Conservation (phyloP, 1,140 invertebrate species). For the Drosophila athabasca region DNA sequence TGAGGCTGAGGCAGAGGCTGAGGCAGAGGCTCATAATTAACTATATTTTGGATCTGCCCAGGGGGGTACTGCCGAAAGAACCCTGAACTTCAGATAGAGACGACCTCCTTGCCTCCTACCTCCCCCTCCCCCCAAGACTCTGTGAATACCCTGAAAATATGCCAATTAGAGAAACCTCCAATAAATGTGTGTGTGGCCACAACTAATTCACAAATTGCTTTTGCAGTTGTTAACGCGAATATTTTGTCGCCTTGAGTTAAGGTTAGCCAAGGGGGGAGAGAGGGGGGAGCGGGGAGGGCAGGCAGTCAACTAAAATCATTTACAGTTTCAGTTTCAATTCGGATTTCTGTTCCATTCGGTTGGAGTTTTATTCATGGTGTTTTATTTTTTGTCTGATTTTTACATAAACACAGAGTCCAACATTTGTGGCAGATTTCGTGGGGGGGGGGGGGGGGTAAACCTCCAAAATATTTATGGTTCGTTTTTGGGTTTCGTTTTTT, state of each 20-base stretch:
- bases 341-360: conserved; percentile 34
- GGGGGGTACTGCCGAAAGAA: not conserved
- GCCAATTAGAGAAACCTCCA: conserved; percentile 27
- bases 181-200: conserved; percentile 35
- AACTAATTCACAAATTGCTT: conserved; percentile 63
- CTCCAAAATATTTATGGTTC: conserved; percentile 75
- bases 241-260: conserved; percentile 66
- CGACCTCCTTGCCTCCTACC: not conserved
- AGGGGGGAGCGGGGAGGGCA: too few relatives aligned
- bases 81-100: conserved; percentile 26
- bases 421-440: conserved; percentile 59
- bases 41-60: conserved; percentile 20
- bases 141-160: not conserved
- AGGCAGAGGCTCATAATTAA: too few relatives aligned
- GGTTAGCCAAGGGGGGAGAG: conserved; percentile 32
- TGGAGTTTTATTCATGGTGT: conserved; percentile 28
- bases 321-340: conserved; percentile 25
- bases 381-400: conserved; percentile 27
- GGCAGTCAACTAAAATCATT: conserved; percentile 47
- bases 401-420: conserved; percentile 60
- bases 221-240: conserved; percentile 68
- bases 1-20: conserved; percentile 29
- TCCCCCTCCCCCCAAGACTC: not conserved
- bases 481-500: conserved; percentile 67
- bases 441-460: conserved; percentile 65